Evolutionary conservation across 2,797 vertebrate genomes (phyloP), one percentile per base, ranked within the genome.

Genomic region (Galago senegalensis): DNA sequence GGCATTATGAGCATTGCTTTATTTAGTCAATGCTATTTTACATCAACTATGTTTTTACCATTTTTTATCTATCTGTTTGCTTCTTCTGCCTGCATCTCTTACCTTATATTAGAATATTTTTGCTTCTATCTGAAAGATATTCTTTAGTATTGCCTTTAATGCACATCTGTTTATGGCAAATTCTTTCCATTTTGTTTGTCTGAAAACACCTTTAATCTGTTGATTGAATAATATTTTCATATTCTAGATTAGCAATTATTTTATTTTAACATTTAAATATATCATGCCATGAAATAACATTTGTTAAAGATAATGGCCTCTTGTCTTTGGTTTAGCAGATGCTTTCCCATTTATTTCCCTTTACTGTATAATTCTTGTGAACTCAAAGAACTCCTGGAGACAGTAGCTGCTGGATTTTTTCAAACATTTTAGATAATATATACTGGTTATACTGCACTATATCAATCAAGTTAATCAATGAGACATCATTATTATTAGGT

Each of bases 401-500:
- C 18, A 58, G 23, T 29, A 53, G 73, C n/a, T 37, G 21, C 31
- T 77, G 12, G 25, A 63, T 53, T 77, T 76, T 73, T 23, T 43
- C 56, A 72, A 13, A 49, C 13, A 43, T 65, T 92, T 88, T 91
- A 17, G 46, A n/a, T 80, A 61, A 89, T 53, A 58, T 61, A 43
- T 34, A n/a, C 31, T 61, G 7, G 2, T 46, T 76, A 49, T 27
- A 67, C 27, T 73, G 2, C 1, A 87, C 13, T 92, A 56, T 3
- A 23, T 72, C 56, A 93, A 75, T 79, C 18, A 86, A 89, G 25
- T 2, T 31, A 91, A 76, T 37, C 27, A 84, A 69, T 13, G 9
- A 43, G 89, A 29, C 13, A 94, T 77, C 10, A 53, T 72, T 93
- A 89, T 65, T 81, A 75, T 69, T 79, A 94, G 34, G 21, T 69